Evolutionary conservation across 2,797 vertebrate genomes (phyloP), one percentile per base, ranked within the genome.

Genomic region (Siniperca undulata): DNA sequence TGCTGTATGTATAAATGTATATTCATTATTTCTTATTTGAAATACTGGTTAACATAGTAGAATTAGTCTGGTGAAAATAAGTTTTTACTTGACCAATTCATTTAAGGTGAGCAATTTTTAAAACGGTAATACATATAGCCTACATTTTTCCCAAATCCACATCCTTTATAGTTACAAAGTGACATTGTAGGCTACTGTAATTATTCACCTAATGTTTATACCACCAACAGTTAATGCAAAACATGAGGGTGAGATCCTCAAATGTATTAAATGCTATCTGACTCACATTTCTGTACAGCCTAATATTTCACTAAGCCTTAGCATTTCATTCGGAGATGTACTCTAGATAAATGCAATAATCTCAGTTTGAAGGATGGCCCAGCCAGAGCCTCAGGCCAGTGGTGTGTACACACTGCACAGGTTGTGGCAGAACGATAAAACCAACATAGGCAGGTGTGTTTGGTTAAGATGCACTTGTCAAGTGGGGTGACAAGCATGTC

Each of bases 401-500:
- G 89, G 87, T 95, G 94, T 96, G 94, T 93, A 95, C 94, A 94
- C 55, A 95, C 90, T 90, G 94, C 90, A 88, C 83, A 82, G 90
- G 88, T 91, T 93, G 93, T 80, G 60, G 89, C 90, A 86, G 82
- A 83, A 90, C n/a, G 91, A 95, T 95, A 95, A 95, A 92, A 89
- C 90, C 88, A 90, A 91, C 92, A 93, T 16, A 75, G 86, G 90
- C 94, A 95, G 92, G 94, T 96, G 95, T 96, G 95, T 96, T 96
- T 96, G 95, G 93, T 95, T 96, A 95, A 95, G 93, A 94, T 94
- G 93, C 93, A 92, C 94, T 92, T 94, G 95, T 95, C 95, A 94
- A 95, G 93, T 85, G 90, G 92, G 93, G 88, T 95, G 95, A 95
- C 93, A 91, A 91, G 90, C 92, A 93, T 84, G 93, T 94, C 91